These are phyloP conservation scores for Pyrgilauda ruficollis DNA, from an alignment of 2,113 vertebrate species.

Conservation along the genomic window DNA sequence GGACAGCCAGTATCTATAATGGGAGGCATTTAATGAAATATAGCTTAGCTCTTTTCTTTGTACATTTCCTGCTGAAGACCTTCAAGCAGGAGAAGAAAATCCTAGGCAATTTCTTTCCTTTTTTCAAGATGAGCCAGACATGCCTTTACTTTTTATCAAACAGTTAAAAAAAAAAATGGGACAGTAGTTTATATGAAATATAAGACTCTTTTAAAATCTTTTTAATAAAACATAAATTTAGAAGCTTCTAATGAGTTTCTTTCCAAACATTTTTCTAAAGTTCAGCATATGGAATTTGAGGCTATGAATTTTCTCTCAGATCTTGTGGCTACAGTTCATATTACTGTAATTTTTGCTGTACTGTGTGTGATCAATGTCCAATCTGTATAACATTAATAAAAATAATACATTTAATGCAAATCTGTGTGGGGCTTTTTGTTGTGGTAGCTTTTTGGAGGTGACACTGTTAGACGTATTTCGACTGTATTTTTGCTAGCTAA, in stretches of 20 bases:
- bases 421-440: not conserved
- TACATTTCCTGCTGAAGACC: not conserved
- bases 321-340: not conserved
- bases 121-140: not conserved
- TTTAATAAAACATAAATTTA: not conserved
- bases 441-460: not conserved
- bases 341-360: not conserved
- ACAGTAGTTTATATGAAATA: not conserved
- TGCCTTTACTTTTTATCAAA: not conserved
- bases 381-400: not conserved
- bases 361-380: not conserved
- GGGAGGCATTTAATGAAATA: not conserved
- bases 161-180: not conserved
- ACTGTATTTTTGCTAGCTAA: slow-evolving; percentile 49
- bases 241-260: not conserved
- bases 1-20: not conserved
- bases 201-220: not conserved
- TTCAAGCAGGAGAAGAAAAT: not conserved
- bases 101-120: not conserved
- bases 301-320: not conserved
- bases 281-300: not conserved
- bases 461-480: not conserved
- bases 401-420: not conserved
- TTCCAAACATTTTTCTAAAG: not conserved
- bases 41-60: not conserved